A percentile compares a stretch with the other conserved stretches of the same genome.
Evolutionary conservation across 1,140 invertebrate species (phyloP).

Genomic region (Ooceraea biroi): DNA sequence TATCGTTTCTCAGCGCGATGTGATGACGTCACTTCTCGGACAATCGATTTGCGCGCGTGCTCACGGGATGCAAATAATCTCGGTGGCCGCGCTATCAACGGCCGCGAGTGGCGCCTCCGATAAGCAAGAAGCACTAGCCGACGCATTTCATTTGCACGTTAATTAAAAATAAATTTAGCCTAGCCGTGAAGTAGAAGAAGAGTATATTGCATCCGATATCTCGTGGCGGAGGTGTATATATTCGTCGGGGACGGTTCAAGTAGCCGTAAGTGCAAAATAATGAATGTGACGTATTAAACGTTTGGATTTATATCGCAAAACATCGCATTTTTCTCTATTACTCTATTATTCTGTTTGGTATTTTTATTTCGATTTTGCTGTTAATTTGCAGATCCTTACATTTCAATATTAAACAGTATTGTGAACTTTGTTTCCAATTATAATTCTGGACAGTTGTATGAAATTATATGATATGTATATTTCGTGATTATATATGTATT

Average conservation of each 20-base stretch:
- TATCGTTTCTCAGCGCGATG: conserved; percentile 38
- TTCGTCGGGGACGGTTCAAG: conserved; percentile 1
- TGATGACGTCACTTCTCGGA: conserved; percentile 48
- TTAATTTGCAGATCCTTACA: conserved; percentile 12
- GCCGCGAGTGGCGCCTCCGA: conserved; percentile 63
- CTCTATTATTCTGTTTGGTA: background rate
- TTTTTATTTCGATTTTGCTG: background rate
- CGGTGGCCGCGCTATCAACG: conserved; percentile 64
- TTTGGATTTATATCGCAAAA: conserved; percentile 10
- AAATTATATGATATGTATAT: no score
- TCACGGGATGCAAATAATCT: conserved; percentile 65
- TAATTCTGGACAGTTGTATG: background rate
- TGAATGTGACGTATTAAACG: conserved; percentile 12
- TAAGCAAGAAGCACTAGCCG: conserved; percentile 67
- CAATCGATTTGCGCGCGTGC: conserved; percentile 59
- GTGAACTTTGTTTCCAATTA: background rate
- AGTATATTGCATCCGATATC: conserved; percentile 50
- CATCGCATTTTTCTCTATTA: background rate
- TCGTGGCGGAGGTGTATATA: background rate
- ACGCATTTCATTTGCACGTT: conserved; percentile 76
- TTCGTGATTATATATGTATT: background rate
- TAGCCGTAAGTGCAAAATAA: conserved; percentile 36
- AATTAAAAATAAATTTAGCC: conserved; percentile 78
- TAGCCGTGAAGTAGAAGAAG: conserved; percentile 35
- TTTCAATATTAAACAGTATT: background rate